phyloP scores from a whole-genome alignment of 1,140 invertebrate species.

The Bombus difficillimus region DNA sequence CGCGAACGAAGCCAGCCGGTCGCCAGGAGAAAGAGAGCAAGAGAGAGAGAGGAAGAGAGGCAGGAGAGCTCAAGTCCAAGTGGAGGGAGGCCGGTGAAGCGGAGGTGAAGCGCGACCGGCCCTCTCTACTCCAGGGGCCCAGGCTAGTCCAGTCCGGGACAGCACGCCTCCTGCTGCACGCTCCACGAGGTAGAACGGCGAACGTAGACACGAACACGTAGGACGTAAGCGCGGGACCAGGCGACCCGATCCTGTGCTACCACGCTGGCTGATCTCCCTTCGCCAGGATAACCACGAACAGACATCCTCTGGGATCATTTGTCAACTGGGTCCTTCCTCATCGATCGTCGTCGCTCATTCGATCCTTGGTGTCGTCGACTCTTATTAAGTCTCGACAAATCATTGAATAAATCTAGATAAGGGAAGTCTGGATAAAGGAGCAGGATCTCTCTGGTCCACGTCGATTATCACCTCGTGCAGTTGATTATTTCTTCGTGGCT shows the following conservation, averaged over 20 bases:
- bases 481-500: too few species aligned
- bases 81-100: slow-evolving; percentile 74
- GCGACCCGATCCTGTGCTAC: neutral
- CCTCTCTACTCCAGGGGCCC: slow-evolving; percentile 79
- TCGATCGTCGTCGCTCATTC: neutral
- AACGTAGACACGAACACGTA: slow-evolving; percentile 66
- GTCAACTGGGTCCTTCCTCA: too few species aligned
- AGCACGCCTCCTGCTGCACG: slow-evolving; percentile 83
- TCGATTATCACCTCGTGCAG: too few species aligned
- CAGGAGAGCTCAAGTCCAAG: slow-evolving; percentile 58
- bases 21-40: slow-evolving; percentile 64
- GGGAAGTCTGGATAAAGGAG: neutral
- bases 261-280: slow-evolving; percentile 36
- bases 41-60: slow-evolving; percentile 54
- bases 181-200: slow-evolving; percentile 78
- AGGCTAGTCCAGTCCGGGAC: slow-evolving; percentile 82
- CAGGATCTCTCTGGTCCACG: neutral
- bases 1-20: slow-evolving; percentile 57
- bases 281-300: slow-evolving; percentile 21
- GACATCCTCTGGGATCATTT: too few species aligned
- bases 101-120: slow-evolving; percentile 82
- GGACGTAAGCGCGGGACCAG: slow-evolving; percentile 51
- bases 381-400: neutral
- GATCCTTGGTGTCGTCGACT: neutral
- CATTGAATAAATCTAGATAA: neutral